Conservation (phyloP, 2,113 vertebrate genomes). For the Cinclus mexicanus region DNA sequence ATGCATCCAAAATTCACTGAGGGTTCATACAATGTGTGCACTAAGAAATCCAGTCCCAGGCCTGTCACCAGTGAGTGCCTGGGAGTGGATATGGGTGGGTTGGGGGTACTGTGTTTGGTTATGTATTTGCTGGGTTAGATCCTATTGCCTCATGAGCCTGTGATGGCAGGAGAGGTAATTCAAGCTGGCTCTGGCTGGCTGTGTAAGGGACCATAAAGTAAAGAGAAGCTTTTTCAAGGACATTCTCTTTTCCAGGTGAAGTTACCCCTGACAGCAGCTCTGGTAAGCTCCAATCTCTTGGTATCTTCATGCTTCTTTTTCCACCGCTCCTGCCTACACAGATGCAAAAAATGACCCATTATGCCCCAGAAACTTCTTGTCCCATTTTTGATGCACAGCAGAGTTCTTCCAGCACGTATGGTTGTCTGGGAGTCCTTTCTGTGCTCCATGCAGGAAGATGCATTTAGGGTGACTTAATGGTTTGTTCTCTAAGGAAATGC, state of each 20-base stretch:
- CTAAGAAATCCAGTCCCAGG: neutral
- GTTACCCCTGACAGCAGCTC: neutral
- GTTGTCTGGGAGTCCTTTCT: neutral
- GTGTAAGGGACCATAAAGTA: neutral
- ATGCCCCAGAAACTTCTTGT: neutral
- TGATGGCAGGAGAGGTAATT: neutral
- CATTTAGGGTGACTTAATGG: neutral
- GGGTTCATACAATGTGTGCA: neutral
- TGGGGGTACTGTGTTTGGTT: neutral
- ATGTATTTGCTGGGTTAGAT: neutral
- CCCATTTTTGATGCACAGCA: neutral
- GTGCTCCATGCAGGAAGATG: neutral
- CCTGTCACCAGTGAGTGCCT: neutral
- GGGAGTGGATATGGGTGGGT: accelerated
- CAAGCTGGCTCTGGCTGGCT: neutral
- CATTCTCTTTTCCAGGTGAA: conserved; percentile 45
- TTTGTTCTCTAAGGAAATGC: neutral
- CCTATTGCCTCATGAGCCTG: neutral
- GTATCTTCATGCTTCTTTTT: neutral
- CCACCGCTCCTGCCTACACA: neutral
- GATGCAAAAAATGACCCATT: neutral
- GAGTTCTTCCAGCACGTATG: neutral
- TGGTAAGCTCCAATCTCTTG: conserved; percentile 1
- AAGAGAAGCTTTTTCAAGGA: neutral
- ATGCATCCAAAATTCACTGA: neutral